Conservation (phyloP, 2,888 invertebrate species). For the Scaeva pyrastri region DNA sequence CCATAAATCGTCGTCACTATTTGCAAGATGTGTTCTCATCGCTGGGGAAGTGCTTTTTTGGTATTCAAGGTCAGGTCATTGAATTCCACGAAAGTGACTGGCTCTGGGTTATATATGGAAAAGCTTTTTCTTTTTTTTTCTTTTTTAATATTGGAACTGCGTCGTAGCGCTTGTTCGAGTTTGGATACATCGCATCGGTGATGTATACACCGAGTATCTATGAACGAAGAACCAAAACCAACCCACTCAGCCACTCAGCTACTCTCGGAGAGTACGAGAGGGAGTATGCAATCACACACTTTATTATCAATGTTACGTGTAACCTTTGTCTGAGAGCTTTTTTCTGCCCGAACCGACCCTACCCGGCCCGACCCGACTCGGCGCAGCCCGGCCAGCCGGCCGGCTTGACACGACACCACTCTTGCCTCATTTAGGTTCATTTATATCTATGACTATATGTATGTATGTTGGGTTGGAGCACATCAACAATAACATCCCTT, state of each 20-base stretch:
- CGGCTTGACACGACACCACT: not conserved
- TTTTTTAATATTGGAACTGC: constrained; percentile 50
- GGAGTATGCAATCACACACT: not conserved
- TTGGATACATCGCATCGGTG: not conserved
- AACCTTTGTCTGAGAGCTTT: constrained; percentile 29
- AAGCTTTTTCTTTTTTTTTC: constrained; percentile 34
- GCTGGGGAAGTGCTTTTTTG: constrained; percentile 57
- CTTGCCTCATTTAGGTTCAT: constrained; percentile 11
- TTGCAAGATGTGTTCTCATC: constrained; percentile 67
- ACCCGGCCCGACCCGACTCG: not conserved
- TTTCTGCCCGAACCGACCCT: not conserved
- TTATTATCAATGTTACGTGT: constrained; percentile 35
- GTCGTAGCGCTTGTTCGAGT: constrained; percentile 33
- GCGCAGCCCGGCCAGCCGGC: constrained; percentile 2
- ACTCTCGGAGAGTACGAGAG: not conserved
- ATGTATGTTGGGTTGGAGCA: constrained; percentile 5
- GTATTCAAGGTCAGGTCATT: constrained; percentile 73
- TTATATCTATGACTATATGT: not conserved
- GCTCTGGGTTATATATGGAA: constrained; percentile 6
- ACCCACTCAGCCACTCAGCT: constrained; percentile 16
- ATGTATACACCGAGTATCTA: not conserved
- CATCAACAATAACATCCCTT: constrained; percentile 48
- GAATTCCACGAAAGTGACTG: constrained; percentile 62
- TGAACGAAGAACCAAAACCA: no score
- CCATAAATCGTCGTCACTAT: constrained; percentile 39